These are phyloP conservation scores for Hemicordylus capensis DNA, from an alignment of 2,113 vertebrate species.

Conservation along the genomic window DNA sequence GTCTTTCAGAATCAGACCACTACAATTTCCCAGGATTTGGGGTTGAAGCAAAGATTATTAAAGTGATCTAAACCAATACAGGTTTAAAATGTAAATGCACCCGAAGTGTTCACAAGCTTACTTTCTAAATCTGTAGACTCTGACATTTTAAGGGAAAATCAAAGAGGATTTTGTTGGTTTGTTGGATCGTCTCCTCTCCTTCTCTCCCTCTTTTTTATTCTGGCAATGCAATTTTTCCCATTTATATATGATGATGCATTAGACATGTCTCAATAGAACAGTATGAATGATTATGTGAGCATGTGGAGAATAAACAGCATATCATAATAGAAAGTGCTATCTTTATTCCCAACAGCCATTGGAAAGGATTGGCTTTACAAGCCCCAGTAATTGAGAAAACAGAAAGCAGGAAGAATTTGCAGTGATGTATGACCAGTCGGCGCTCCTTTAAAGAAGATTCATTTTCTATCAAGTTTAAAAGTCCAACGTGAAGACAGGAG, in stretches of 20 bases:
- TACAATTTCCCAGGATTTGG: not conserved
- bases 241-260: slow-evolving; percentile 15
- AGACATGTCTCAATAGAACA: slow-evolving; percentile 13
- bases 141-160: slow-evolving; percentile 28
- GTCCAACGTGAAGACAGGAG: slow-evolving; percentile 25
- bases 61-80: not conserved
- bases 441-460: slow-evolving; percentile 21
- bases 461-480: slow-evolving; percentile 36
- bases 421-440: slow-evolving; percentile 13
- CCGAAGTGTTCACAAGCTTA: not conserved
- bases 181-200: too few species aligned
- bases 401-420: slow-evolving; percentile 27
- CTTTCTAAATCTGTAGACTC: not conserved
- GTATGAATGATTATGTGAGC: slow-evolving; percentile 12
- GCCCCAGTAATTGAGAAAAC: slow-evolving; percentile 32
- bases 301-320: slow-evolving; percentile 34
- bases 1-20: not conserved
- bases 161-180: not conserved
- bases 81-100: not conserved
- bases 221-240: not conserved
- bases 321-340: slow-evolving; percentile 13
- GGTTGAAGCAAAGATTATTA: not conserved
- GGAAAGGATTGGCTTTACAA: slow-evolving; percentile 11
- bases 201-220: not conserved
- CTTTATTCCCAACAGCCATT: slow-evolving; percentile 11